Evolutionary conservation across 2,888 invertebrate genomes (phyloP).

Genomic region (Lacanobia oleracea): DNA sequence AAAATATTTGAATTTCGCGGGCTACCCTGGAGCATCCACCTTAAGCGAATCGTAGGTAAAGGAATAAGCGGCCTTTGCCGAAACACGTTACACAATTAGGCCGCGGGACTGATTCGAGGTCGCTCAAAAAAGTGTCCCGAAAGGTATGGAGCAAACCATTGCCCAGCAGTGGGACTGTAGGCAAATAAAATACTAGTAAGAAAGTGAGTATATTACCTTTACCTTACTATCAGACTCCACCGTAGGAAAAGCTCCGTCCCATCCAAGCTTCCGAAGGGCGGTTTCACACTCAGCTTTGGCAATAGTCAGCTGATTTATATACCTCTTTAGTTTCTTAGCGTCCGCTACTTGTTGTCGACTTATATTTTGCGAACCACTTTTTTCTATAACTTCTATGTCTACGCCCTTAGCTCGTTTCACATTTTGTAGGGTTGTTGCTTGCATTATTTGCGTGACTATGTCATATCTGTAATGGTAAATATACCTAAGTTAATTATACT

Average conservation of each 20-base stretch:
- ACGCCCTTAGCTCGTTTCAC: slow-evolving; percentile 96
- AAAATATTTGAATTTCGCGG: too few species aligned
- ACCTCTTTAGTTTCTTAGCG: slow-evolving; percentile 95
- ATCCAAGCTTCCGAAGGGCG: slow-evolving; percentile 93
- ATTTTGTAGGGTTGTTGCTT: slow-evolving; percentile 97
- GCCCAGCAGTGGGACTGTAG: too few species aligned
- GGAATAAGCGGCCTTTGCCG: too few species aligned
- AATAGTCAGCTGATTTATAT: slow-evolving; percentile 95
- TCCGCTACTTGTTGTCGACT: slow-evolving; percentile 95
- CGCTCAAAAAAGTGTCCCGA: too few species aligned
- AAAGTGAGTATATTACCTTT: slow-evolving; percentile 26
- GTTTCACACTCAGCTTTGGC: slow-evolving; percentile 96
- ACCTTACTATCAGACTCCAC: slow-evolving; percentile 88
- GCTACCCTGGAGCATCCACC: too few species aligned
- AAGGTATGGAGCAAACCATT: too few species aligned
- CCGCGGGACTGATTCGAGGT: too few species aligned
- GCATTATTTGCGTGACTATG: slow-evolving; percentile 98
- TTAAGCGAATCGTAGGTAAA: too few species aligned
- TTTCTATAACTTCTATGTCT: slow-evolving; percentile 91
- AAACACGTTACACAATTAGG: too few species aligned
- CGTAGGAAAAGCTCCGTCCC: slow-evolving; percentile 93
- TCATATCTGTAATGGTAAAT: slow-evolving; percentile 91
- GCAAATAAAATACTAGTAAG: neutral
- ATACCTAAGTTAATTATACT: neutral
- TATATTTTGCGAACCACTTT: slow-evolving; percentile 89